Percentiles rank a stretch among this genome's conserved stretches.
Evolutionary conservation across 1,140 invertebrate genomes (phyloP).

Genomic region (Aphaenogaster floridana): DNA sequence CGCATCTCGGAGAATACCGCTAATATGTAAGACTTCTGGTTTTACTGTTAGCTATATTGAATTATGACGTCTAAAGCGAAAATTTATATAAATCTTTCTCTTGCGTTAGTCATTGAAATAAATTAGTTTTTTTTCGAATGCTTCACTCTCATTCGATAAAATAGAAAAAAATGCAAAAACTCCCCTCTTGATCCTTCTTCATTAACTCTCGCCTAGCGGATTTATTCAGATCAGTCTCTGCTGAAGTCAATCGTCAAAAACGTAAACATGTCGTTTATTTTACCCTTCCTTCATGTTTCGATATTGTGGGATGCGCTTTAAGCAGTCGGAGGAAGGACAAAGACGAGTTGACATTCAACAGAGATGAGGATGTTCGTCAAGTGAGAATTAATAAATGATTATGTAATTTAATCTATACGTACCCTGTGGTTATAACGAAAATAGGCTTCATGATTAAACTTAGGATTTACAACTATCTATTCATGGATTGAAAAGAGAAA

Average conservation of each 20-base stretch:
- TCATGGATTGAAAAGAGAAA: background rate
- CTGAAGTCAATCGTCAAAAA: background rate
- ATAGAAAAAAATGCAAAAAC: background rate
- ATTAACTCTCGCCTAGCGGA: background rate
- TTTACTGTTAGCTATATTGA: background rate
- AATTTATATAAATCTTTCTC: background rate
- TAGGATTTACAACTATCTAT: background rate
- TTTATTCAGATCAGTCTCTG: background rate
- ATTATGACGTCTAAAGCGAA: slow-evolving; percentile 4
- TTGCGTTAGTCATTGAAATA: background rate
- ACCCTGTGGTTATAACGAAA: background rate
- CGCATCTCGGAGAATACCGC: slow-evolving; percentile 25
- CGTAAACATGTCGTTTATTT: background rate
- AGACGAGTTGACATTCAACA: background rate
- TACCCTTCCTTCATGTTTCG: background rate
- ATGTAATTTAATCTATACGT: slow-evolving; percentile 18
- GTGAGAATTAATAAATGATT: slow-evolving; percentile 1
- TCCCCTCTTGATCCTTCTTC: background rate
- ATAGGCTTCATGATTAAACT: background rate
- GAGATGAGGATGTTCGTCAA: background rate
- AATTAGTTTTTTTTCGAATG: slow-evolving; percentile 6
- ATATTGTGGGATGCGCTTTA: background rate
- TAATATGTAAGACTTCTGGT: slow-evolving; percentile 28
- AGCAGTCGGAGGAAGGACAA: background rate
- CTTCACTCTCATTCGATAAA: background rate